Conservation (phyloP, 2,797 vertebrate genomes). For the Chaetodon trifasciatus region DNA sequence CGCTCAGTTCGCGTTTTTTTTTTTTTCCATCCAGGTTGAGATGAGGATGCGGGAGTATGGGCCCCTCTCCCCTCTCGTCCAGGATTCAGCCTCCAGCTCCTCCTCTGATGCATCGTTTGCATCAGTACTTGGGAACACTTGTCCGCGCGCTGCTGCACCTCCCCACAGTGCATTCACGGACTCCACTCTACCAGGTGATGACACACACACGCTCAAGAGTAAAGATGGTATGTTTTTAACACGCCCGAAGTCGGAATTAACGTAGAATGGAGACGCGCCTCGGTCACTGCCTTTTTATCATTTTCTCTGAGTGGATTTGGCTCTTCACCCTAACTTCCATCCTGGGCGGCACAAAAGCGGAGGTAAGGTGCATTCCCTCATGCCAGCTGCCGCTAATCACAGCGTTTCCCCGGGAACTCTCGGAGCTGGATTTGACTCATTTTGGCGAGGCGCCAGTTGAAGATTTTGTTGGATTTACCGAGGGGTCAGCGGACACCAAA, state of each 20-base stretch:
- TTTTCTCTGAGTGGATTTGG: conserved; percentile 78
- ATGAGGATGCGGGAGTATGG: conserved; percentile 63
- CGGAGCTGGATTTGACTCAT: conserved; percentile 54
- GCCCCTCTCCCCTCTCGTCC: conserved; percentile 67
- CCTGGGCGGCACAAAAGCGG: conserved; percentile 82
- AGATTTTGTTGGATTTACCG: conserved; percentile 65
- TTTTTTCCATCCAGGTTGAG: conserved; percentile 41
- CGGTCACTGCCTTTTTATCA: conserved; percentile 60
- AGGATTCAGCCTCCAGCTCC: conserved; percentile 81
- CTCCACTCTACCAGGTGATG: conserved; percentile 74
- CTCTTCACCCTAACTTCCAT: conserved; percentile 80
- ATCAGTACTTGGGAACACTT: conserved; percentile 82
- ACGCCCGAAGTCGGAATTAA: conserved; percentile 50
- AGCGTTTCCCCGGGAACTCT: conserved; percentile 57
- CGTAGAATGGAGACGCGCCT: conserved; percentile 80
- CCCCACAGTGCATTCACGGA: conserved; percentile 70
- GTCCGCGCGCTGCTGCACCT: conserved; percentile 76
- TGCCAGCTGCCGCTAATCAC: conserved; percentile 74
- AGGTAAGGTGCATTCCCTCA: conserved; percentile 86
- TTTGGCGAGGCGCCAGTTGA: conserved; percentile 59
- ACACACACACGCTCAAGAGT: conserved; percentile 51
- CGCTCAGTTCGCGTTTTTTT: conserved; percentile 23
- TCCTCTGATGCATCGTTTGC: conserved; percentile 83
- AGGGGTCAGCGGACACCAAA: conserved; percentile 35
- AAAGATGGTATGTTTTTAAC: conserved; percentile 62